These are phyloP conservation scores for Hippocampus comes DNA, from an alignment of 2,113 vertebrate species.

Conservation along the genomic window DNA sequence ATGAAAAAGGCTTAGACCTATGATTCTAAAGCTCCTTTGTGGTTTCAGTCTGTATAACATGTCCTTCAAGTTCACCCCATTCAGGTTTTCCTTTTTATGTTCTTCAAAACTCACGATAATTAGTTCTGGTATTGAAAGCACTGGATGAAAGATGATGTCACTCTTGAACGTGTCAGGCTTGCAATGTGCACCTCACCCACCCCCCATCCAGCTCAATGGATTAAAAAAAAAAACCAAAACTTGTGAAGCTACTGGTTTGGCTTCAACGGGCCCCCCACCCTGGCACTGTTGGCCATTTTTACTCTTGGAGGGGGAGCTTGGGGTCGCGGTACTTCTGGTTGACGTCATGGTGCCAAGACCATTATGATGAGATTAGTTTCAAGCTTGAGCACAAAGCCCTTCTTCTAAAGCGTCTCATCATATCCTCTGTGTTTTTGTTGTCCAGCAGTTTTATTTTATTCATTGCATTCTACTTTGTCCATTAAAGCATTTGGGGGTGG, in stretches of 20 bases:
- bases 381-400: conserved; percentile 46
- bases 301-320: conserved; percentile 29
- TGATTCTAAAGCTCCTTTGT: conserved; percentile 37
- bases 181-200: conserved; percentile 41
- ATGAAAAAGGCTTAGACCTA: conserved; percentile 28
- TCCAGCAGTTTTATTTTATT: not conserved
- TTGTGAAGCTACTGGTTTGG: conserved; percentile 25
- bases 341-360: conserved; percentile 60
- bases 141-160: conserved; percentile 63
- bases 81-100: conserved; percentile 16
- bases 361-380: conserved; percentile 65
- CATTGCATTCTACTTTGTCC: conserved; percentile 11
- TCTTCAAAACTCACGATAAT: conserved; percentile 37
- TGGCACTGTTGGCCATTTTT: conserved; percentile 58
- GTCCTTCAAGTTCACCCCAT: conserved; percentile 50
- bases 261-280: conserved; percentile 55
- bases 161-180: conserved; percentile 40
- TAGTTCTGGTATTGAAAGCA: conserved; percentile 43
- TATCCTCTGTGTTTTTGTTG: conserved; percentile 6
- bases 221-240: conserved; percentile 39
- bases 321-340: conserved; percentile 41
- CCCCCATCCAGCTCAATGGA: conserved; percentile 37
- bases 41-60: conserved; percentile 26
- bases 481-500: conserved; percentile 14
- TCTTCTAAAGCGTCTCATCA: conserved; percentile 26